Evolutionary conservation across 2,888 invertebrate species (phyloP), one percentile per base, ranked within the genome.

Genomic region (Platerodrilus igneus): DNA sequence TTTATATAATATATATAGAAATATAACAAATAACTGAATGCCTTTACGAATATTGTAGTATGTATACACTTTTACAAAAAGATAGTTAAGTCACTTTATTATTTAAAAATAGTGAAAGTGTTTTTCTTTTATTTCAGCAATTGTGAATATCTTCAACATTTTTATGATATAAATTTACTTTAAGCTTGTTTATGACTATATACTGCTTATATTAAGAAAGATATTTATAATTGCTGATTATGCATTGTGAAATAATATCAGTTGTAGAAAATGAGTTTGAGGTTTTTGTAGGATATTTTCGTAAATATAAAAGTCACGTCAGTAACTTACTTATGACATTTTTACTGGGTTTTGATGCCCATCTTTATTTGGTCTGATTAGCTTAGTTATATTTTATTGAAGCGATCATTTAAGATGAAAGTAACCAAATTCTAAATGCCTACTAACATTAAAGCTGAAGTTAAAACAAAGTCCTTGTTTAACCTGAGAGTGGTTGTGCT

Each of bases 261-360:
- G 60, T 65, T 63, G 66, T 66, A 66, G 60, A 58, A n/a, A 55
- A 64, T 65, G 63, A 66, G 63, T 67, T 67, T 63, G 63, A 64
- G 64, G 66, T 65, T 66, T 63, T 67, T 67, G 67, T 67, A 66
- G 66, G 63, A 67, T 68, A 67, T 66, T 67, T 68, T 67, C 67
- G 65, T 68, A 68, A 67, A 66, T 67, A 67, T 67, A 66, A 67
- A 66, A 65, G n/a, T n/a, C n/a, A n/a, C n/a, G n/a, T n/a, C n/a
- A n/a, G n/a, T n/a, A n/a, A n/a, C n/a, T n/a, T n/a, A n/a, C n/a
- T n/a, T n/a, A n/a, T n/a, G n/a, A n/a, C n/a, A n/a, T n/a, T n/a
- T n/a, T n/a, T n/a, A n/a, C n/a, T n/a, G n/a, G n/a, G n/a, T n/a
- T n/a, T n/a, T n/a, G n/a, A n/a, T n/a, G n/a, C n/a, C n/a, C n/a